phyloP scores from a whole-genome alignment of 2,113 vertebrate genomes.

The Poeciliopsis prolifica region DNA sequence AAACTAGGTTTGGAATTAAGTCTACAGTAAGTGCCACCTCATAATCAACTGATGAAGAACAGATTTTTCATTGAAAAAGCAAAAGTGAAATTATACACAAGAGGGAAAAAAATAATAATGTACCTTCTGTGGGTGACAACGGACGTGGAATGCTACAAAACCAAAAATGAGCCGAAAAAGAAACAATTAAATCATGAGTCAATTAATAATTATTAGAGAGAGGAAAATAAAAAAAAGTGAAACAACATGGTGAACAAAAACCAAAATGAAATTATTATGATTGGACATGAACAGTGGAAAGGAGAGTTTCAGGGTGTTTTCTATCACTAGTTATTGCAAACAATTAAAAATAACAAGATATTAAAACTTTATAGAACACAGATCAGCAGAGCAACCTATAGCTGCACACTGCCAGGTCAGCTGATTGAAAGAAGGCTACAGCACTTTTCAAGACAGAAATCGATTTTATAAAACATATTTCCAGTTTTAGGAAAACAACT shows the following conservation, averaged over 20 bases:
- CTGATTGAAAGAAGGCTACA: not conserved
- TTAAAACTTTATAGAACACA: too few relatives aligned
- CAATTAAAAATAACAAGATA: not conserved
- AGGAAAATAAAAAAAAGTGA: not conserved
- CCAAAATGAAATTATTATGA: conserved; percentile 9
- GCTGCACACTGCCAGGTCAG: not conserved
- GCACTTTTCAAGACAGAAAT: not conserved
- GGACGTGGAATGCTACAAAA: conserved; percentile 79
- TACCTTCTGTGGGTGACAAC: conserved; percentile 81
- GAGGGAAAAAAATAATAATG: conserved; percentile 1
- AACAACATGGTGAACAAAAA: conserved; percentile 21
- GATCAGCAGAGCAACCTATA: too few relatives aligned
- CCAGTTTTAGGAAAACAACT: not conserved
- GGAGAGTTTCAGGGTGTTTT: not conserved
- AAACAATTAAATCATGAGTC: conserved; percentile 24
- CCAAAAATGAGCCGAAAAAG: conserved; percentile 19
- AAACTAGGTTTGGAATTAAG: rapidly evolving
- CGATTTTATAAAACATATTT: not conserved
- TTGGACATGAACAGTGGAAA: not conserved
- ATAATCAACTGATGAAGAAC: not conserved
- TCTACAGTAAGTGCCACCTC: not conserved
- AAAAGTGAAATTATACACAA: not conserved
- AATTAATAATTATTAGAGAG: not conserved
- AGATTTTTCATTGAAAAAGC: not conserved
- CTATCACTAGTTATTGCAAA: not conserved